Evolutionary conservation across 1,140 invertebrate species (phyloP).

Genomic region (Centruroides sculpturatus): DNA sequence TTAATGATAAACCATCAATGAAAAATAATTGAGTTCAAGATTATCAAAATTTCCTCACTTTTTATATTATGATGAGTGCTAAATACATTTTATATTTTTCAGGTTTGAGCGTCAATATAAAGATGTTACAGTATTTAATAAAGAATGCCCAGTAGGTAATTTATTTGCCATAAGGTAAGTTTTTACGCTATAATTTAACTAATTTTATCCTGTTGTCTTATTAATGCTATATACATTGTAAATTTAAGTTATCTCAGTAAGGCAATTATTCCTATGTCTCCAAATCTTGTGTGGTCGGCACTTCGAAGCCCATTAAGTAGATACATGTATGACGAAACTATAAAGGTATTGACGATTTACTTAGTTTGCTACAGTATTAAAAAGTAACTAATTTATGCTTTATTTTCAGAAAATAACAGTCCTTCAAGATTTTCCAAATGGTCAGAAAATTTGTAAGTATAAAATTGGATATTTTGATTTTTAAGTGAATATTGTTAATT

Average conservation of each 20-base stretch:
- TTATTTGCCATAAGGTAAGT: too few relatives aligned
- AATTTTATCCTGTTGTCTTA: too few relatives aligned
- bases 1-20: too few relatives aligned
- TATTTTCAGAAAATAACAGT: background rate
- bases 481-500: background rate
- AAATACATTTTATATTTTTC: too few relatives aligned
- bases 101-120: too few relatives aligned
- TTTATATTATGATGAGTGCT: too few relatives aligned
- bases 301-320: slow-evolving; percentile 10
- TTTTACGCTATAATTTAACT: too few relatives aligned
- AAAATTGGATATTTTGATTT: too few relatives aligned
- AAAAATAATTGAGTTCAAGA: too few relatives aligned
- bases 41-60: too few relatives aligned
- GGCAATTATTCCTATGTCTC: background rate
- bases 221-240: background rate
- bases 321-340: slow-evolving; percentile 11
- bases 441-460: background rate
- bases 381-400: background rate
- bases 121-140: too few relatives aligned
- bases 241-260: background rate
- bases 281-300: slow-evolving; percentile 6
- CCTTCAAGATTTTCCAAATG: background rate
- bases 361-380: background rate
- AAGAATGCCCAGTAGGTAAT: too few relatives aligned
- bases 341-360: slow-evolving; percentile 1